Percentiles rank a stretch among this genome's conserved stretches.
Evolutionary conservation across 1,140 invertebrate genomes (phyloP).

Genomic region (Drosophila burlai): DNA sequence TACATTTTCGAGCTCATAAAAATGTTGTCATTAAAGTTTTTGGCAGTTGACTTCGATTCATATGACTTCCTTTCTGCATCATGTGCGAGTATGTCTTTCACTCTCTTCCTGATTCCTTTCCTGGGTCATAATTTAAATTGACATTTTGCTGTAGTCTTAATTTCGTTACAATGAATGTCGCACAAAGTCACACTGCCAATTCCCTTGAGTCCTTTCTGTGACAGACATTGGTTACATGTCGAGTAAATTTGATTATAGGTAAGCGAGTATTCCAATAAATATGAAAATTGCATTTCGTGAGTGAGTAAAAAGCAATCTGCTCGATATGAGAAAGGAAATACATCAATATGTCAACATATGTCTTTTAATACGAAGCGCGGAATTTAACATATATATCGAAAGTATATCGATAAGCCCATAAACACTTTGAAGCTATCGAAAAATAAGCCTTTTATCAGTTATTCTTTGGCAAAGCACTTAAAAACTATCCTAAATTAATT

Average conservation of each 20-base stretch:
- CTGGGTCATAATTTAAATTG: conserved; percentile 70
- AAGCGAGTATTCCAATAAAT: conserved; percentile 11
- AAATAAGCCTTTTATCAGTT: background rate
- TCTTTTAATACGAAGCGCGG: background rate
- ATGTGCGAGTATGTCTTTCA: background rate
- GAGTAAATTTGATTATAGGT: conserved; percentile 26
- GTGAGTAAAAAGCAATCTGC: conserved; percentile 1
- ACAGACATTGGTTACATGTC: conserved; percentile 2
- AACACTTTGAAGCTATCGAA: background rate
- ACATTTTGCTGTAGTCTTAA: conserved; percentile 59
- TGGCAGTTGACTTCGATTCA: conserved; percentile 65
- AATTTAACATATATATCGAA: background rate
- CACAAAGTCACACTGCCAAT: conserved; percentile 2
- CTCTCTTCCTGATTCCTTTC: background rate
- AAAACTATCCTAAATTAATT: background rate
- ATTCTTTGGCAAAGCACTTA: background rate
- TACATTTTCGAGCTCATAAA: conserved; percentile 69
- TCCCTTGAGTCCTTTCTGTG: conserved; percentile 17
- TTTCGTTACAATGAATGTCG: conserved; percentile 24
- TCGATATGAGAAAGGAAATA: background rate
- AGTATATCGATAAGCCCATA: background rate
- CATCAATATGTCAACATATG: background rate
- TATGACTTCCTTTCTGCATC: background rate
- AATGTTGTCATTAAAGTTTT: conserved; percentile 72
- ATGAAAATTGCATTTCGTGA: conserved; percentile 20